Percentiles rank a stretch among this genome's conserved stretches.
Evolutionary conservation across 1,140 invertebrate genomes (phyloP).

Genomic region (Cyphomyrmex costatus): DNA sequence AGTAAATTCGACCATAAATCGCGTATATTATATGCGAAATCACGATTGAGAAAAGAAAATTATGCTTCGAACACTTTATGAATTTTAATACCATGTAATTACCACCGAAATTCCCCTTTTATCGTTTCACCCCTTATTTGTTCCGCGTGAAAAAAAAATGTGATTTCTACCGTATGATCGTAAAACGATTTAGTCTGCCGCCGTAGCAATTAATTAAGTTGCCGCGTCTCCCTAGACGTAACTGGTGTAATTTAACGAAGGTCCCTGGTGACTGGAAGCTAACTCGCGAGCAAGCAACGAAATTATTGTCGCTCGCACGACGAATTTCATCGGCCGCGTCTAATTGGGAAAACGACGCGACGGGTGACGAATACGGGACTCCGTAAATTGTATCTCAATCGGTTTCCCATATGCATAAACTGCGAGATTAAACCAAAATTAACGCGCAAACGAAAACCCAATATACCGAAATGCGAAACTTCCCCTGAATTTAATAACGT

Average conservation of each 20-base stretch:
- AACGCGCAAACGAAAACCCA: conserved; percentile 32
- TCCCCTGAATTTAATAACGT: conserved; percentile 21
- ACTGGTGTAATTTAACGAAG: conserved; percentile 58
- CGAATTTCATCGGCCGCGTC: conserved; percentile 61
- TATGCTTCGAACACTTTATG: neutral
- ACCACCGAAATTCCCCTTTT: neutral
- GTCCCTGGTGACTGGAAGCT: conserved; percentile 42
- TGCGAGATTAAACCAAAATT: conserved; percentile 50
- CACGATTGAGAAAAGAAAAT: conserved; percentile 14
- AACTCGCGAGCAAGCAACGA: conserved; percentile 55
- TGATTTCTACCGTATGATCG: conserved; percentile 41
- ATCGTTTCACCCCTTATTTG: neutral
- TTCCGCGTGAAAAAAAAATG: neutral
- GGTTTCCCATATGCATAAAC: conserved; percentile 59
- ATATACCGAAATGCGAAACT: conserved; percentile 30
- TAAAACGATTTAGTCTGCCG: conserved; percentile 46
- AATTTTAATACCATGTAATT: conserved; percentile 49
- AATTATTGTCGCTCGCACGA: conserved; percentile 61
- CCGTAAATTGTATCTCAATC: conserved; percentile 52
- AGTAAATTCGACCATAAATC: conserved; percentile 38
- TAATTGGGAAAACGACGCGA: conserved; percentile 57
- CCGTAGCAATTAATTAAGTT: conserved; percentile 55
- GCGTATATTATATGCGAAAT: conserved; percentile 28
- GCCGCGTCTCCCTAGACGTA: conserved; percentile 43
- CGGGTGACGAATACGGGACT: conserved; percentile 38